phyloP scores from a whole-genome alignment of 2,888 invertebrate species.

The Orthonevra nobilis region DNA sequence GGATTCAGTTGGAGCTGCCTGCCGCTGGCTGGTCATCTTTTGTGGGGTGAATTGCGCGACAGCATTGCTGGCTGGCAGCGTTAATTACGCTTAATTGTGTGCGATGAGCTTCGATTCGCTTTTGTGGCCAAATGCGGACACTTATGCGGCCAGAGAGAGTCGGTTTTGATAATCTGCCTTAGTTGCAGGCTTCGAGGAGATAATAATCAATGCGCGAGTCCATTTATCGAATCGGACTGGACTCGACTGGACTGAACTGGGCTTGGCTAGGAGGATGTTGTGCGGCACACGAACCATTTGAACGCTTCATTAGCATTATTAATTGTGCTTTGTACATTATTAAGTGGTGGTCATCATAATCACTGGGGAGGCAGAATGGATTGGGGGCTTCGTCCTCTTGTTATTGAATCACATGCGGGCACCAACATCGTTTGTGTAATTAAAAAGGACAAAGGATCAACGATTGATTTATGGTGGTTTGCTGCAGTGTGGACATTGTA shows the following conservation, averaged over 20 bases:
- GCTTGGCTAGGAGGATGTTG: not conserved
- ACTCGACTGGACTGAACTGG: too few relatives aligned
- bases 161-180: conserved; percentile 56
- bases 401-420: conserved; percentile 12
- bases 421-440: conserved; percentile 48
- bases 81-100: conserved; percentile 61
- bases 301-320: conserved; percentile 65
- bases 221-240: too few relatives aligned
- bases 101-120: conserved; percentile 55
- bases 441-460: conserved; percentile 57
- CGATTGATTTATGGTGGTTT: conserved; percentile 56
- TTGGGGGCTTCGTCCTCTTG: not conserved
- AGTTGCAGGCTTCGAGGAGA: conserved; percentile 29
- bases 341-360: conserved; percentile 47
- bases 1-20: conserved; percentile 24
- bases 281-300: conserved; percentile 24
- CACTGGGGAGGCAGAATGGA: not conserved
- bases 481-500: conserved; percentile 24
- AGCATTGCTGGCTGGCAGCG: too few relatives aligned
- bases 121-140: conserved; percentile 22
- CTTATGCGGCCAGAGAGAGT: conserved; percentile 40
- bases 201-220: conserved; percentile 40
- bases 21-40: not conserved
- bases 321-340: conserved; percentile 57
- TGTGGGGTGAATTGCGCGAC: too few relatives aligned